These are phyloP conservation scores for Stenichneumon culpator DNA, from an alignment of 2,888 invertebrate genomes.

Conservation along the genomic window DNA sequence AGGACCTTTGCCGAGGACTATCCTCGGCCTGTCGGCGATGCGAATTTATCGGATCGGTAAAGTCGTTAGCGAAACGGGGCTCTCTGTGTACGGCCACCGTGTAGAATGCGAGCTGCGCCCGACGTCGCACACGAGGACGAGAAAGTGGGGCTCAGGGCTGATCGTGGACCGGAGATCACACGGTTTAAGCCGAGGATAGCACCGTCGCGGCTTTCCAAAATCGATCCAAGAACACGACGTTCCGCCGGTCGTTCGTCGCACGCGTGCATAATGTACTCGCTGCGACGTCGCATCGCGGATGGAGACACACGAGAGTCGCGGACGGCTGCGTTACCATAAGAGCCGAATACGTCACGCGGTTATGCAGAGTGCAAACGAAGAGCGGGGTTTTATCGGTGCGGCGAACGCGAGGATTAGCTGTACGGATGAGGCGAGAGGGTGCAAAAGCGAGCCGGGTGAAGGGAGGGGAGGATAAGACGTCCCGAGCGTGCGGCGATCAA, in stretches of 20 bases:
- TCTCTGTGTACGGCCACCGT: constrained; percentile 35
- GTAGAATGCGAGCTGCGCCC: constrained; percentile 58
- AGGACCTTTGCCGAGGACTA: constrained; percentile 58
- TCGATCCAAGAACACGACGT: not conserved
- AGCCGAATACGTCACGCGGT: constrained; percentile 9
- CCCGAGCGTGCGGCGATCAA: constrained; percentile 79
- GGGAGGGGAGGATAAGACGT: constrained; percentile 33
- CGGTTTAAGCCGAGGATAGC: constrained; percentile 25
- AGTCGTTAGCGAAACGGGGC: constrained; percentile 67
- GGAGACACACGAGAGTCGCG: not conserved
- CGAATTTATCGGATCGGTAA: constrained; percentile 70
- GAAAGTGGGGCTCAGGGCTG: not conserved
- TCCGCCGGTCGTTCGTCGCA: not conserved
- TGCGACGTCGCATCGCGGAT: not conserved
- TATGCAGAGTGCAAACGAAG: constrained; percentile 3
- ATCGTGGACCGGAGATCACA: constrained; percentile 58
- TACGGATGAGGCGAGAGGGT: constrained; percentile 1
- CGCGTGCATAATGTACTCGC: constrained; percentile 51
- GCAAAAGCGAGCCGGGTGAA: constrained; percentile 18
- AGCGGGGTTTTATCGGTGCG: constrained; percentile 11
- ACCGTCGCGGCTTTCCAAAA: constrained; percentile 36
- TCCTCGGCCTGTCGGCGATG: constrained; percentile 64
- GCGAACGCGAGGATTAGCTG: constrained; percentile 25
- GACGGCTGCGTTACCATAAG: not conserved
- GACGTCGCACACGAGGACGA: constrained; percentile 19